Base-by-base conservation (phyloP, 2,888 invertebrate species). In the Patella caerulea region DNA sequence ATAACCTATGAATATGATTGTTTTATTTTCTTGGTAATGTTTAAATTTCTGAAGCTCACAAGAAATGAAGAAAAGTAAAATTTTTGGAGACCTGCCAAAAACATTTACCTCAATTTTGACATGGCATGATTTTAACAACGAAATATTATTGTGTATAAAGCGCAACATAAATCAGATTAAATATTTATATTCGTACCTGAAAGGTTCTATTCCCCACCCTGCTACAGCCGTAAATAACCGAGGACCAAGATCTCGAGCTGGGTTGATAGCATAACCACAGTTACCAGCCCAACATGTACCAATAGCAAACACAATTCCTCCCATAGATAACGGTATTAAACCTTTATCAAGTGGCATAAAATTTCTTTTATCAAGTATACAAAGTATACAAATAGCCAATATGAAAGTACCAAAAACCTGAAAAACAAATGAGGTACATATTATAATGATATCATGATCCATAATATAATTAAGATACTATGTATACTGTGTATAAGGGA, bases 241-340 rank as follows among this genome's bases (percentile, higher is more conserved):
- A 0, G 94, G 94, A 0, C 92, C 86, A 15, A 94, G 89, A 86
- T 94, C 94, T 79, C 94, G 87, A 14, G 94, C 94, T 2, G 94
- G 94, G 86, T 94, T 94, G 82, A 94, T 91, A 74, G 93, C 83
- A 92, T 92, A 93, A 59, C 93, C 93, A 83, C 93, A 92, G 88
- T 94, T 94, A 84, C 90, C 89, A 34, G 93, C 93, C 82, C 92
- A 92, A 65, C 92, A 87, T 75, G 92, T 87, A 53, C 92, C 92
- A 76, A 93, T 91, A 53, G 87, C 91, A 4, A 91, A 86, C 11
- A 93, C 91, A 2, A 90, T 84, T n/a, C 92, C 83, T 2, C 92
- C 92, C 29, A 93, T 88, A 53, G 88, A 86, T 34, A 92, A 80
- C 1, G 92, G 91, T 45, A 91, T 80, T 53, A 92, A 80, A 72